A percentile compares a stretch with the other conserved stretches of the same genome.
phyloP scores from a whole-genome alignment of 2,797 vertebrate species.

The Lithobates pipiens region DNA sequence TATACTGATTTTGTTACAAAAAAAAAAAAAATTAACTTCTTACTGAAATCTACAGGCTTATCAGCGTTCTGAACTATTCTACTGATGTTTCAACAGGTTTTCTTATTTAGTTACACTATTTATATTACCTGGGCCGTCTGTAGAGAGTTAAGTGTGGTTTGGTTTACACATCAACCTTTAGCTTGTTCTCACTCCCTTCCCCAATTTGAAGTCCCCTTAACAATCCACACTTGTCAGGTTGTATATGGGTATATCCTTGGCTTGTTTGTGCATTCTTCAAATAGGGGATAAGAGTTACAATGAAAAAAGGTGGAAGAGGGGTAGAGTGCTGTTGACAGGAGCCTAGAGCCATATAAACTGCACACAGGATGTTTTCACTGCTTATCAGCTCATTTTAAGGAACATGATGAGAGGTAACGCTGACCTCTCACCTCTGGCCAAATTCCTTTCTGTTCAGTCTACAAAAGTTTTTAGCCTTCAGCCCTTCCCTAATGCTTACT shows the following conservation, averaged over 20 bases:
- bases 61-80: background rate
- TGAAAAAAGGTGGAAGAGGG: conserved; percentile 68
- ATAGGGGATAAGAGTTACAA: conserved; percentile 58
- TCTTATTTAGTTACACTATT: background rate
- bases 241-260: conserved; percentile 47
- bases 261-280: conserved; percentile 60
- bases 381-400: conserved; percentile 89
- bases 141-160: conserved; percentile 31
- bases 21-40: too few relatives aligned
- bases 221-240: conserved; percentile 60
- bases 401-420: conserved; percentile 86
- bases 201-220: conserved; percentile 53
- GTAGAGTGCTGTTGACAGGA: conserved; percentile 68
- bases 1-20: too few relatives aligned
- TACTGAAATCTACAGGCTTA: too few relatives aligned
- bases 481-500: conserved; percentile 18
- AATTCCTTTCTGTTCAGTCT: conserved; percentile 67
- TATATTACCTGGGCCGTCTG: conserved; percentile 13
- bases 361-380: conserved; percentile 88
- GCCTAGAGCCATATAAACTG: conserved; percentile 75
- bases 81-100: background rate
- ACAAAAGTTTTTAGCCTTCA: conserved; percentile 46
- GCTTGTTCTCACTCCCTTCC: conserved; percentile 53
- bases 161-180: conserved; percentile 48
- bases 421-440: conserved; percentile 83